phyloP scores from a whole-genome alignment of 2,113 vertebrate species.

The Chauna torquata region DNA sequence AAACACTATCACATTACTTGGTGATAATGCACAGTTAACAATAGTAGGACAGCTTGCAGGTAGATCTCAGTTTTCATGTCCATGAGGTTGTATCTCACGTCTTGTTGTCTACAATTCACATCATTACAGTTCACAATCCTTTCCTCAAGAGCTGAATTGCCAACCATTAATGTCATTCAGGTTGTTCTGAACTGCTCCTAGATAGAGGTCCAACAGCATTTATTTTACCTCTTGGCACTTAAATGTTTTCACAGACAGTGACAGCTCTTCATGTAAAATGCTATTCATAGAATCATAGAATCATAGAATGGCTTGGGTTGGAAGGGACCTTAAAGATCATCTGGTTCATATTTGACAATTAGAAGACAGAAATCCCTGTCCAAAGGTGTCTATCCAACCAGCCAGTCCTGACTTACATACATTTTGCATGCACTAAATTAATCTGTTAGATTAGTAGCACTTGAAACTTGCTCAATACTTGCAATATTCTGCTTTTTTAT shows the following conservation, averaged over 20 bases:
- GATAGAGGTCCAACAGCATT: background rate
- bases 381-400: background rate
- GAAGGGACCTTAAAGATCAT: too few relatives aligned
- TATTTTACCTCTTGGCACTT: background rate
- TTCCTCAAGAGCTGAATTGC: background rate
- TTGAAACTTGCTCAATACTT: background rate
- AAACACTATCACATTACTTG: background rate
- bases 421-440: background rate
- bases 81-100: background rate
- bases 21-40: background rate
- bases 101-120: background rate
- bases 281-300: background rate
- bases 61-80: background rate
- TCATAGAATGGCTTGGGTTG: too few relatives aligned
- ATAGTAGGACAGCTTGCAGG: background rate
- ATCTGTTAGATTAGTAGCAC: background rate
- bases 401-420: background rate
- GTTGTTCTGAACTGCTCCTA: background rate
- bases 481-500: background rate
- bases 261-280: background rate
- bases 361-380: background rate
- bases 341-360: background rate
- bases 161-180: background rate
- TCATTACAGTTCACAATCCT: background rate
- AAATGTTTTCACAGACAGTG: background rate